A percentile compares a stretch with the other conserved stretches of the same genome.
phyloP scores from a whole-genome alignment of 2,888 invertebrate species.

The Crocallis elinguaria region DNA sequence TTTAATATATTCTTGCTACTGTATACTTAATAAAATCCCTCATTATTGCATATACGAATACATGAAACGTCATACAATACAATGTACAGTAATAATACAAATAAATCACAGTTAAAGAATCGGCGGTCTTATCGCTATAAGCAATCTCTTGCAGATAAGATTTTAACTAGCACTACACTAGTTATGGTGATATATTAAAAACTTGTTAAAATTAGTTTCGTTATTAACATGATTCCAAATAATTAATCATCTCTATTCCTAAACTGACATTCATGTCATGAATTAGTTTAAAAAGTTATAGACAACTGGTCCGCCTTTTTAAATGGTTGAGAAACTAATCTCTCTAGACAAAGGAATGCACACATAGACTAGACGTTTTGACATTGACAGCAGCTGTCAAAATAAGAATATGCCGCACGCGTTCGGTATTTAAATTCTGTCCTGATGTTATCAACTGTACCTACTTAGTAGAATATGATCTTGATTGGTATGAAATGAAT shows the following conservation, averaged over 20 bases:
- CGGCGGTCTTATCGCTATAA: no score
- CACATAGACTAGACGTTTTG: constrained; percentile 34
- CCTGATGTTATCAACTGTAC: constrained; percentile 32
- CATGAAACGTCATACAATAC: no score
- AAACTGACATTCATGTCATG: constrained; percentile 9
- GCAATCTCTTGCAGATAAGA: no score
- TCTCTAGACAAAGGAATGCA: constrained; percentile 33
- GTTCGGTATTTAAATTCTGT: constrained; percentile 37
- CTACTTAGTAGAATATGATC: constrained; percentile 30
- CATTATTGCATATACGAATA: no score
- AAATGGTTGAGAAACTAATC: constrained; percentile 28
- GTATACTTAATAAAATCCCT: no score
- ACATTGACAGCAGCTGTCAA: constrained; percentile 44
- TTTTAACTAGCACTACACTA: no score
- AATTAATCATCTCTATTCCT: neutral
- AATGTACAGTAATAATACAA: no score
- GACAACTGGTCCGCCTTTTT: constrained; percentile 16
- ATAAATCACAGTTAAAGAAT: no score
- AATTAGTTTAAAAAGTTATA: constrained; percentile 13
- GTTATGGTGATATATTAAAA: no score
- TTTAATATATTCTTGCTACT: no score
- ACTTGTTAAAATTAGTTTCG: neutral
- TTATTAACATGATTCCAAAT: neutral
- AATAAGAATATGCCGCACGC: constrained; percentile 39
- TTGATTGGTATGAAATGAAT: constrained; percentile 20